Base-by-base conservation (phyloP, 1,140 invertebrate genomes). In the Drosophila tani region DNA sequence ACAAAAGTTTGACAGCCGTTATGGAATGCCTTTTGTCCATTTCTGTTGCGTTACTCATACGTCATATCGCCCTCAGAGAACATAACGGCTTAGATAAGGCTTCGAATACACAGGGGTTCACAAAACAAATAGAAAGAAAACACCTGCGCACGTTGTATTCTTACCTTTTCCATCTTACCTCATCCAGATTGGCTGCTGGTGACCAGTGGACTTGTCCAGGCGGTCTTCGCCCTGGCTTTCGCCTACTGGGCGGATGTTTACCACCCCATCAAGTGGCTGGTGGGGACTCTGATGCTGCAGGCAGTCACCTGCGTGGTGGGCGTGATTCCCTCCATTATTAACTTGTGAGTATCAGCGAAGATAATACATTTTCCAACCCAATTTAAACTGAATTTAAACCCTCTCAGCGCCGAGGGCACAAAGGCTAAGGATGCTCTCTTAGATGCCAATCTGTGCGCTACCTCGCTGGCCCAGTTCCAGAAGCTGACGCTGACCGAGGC, bases 221-320 rank as follows among this genome's bases (percentile, higher is more conserved):
- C 94, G 9, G 12, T 95, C 12, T 91, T 95, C 15, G 95, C 94
- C 0, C 66, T 95, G 38, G 27, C 82, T 0, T 81, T 95, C 9
- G 93, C 95, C 17, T 94, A 95, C 79, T 95, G 94, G 94, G 95
- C 95, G 5, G 93, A 95, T 64, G 93, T 93, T 84, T 94, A 94
- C 40, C 95, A 95, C 79, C 94, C 94, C 78, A 93, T 93, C 21
- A 93, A 94, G 3, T 95, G 95, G 95, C 91, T 95, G 24, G 95
- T 95, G 43, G 94, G 93, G 14, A 81, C 95, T 1, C 91, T 94
- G 12, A 94, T 95, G 56, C 77, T 95, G n/a, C 94, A 95, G 82
- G 93, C 94, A 29, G 76, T 92, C 51, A 87, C 93, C 32, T 94
- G 93, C 66, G 81, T 95, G 17, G 68, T 93, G n/a, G 81, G 95